phyloP scores from a whole-genome alignment of 2,797 vertebrate species.

The Gallinago nigripennis region DNA sequence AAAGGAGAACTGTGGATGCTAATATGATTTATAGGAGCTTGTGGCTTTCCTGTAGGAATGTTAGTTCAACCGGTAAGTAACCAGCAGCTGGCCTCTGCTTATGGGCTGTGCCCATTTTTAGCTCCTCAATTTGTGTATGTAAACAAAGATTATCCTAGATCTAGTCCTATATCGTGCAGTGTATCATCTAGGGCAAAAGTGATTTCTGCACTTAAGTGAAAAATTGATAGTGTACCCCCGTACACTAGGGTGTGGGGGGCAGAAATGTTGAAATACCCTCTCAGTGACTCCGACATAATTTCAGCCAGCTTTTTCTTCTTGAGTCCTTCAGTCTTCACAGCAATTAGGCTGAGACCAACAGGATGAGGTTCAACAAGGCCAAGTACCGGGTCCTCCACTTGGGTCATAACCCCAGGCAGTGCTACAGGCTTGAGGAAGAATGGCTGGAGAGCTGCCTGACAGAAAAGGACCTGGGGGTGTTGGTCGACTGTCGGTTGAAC shows the following conservation, averaged over 20 bases:
- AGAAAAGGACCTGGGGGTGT: too few relatives aligned
- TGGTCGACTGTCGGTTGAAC: too few relatives aligned
- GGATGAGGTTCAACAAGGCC: too few relatives aligned
- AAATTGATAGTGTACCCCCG: background rate
- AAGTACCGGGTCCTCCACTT: too few relatives aligned
- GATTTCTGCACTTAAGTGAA: background rate
- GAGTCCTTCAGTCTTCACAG: background rate
- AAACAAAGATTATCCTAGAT: background rate
- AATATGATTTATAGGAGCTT: background rate
- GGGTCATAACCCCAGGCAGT: too few relatives aligned
- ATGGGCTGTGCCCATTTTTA: background rate
- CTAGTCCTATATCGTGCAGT: background rate
- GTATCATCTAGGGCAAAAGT: background rate
- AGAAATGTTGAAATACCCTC: background rate
- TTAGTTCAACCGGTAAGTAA: background rate
- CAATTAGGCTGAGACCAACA: background rate
- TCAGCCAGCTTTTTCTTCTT: background rate
- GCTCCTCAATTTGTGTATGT: background rate
- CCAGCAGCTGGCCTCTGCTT: background rate
- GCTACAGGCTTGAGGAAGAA: too few relatives aligned
- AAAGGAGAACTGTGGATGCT: background rate
- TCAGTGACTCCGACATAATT: background rate
- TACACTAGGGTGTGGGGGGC: background rate
- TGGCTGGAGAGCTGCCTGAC: too few relatives aligned
- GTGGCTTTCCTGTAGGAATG: background rate